Evolutionary conservation across 1,140 invertebrate genomes (phyloP), one percentile per base, ranked within the genome.

Genomic region (Cephus cinctus): DNA sequence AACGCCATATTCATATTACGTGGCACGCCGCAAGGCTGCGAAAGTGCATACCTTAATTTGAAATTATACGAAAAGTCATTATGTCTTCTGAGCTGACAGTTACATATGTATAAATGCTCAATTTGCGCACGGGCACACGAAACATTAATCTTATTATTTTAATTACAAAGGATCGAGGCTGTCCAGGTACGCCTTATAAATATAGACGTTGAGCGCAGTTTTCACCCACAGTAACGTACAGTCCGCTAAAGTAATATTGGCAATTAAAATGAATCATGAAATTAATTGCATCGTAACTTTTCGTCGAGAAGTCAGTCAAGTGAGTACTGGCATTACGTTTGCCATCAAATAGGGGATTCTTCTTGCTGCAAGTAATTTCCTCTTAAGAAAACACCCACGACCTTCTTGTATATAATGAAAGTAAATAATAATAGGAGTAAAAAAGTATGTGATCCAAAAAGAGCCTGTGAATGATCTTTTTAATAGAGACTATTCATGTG

Each of bases 121-220:
- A 54, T 56, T 56, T 56, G 54, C 54, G 46, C 43, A 41, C 46
- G 40, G 42, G 42, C 46, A 43, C 36, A 47, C 46, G 50, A 54
- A 50, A 50, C 54, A 56, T 54, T 56, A 56, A 56, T 56, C 54
- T 56, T 56, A 56, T 54, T 56, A 56, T 56, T 56, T 56, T 56
- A 56, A 56, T 56, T 56, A 56, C 46, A 54, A 56, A 56, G 46
- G 52, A 56, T 50, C 31, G 39, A 9, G 32, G 19, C 19, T 4
- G 54, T 50, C 53, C 41, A 43, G 38, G 42, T 48, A 52, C 46
- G 52, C 38, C 52, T 54, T 54, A 54, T 54, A 54, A 54, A 54
- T 54, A 54, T 54, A 54, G 52, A 54, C 51, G 49, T 54, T 39
- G 52, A 47, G 21, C 39, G 32, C 36, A 9, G 19, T 38, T 54